Percentiles rank a stretch among this genome's conserved stretches.
Evolutionary conservation across 2,113 vertebrate species (phyloP).

Genomic region (Axis porcinus): DNA sequence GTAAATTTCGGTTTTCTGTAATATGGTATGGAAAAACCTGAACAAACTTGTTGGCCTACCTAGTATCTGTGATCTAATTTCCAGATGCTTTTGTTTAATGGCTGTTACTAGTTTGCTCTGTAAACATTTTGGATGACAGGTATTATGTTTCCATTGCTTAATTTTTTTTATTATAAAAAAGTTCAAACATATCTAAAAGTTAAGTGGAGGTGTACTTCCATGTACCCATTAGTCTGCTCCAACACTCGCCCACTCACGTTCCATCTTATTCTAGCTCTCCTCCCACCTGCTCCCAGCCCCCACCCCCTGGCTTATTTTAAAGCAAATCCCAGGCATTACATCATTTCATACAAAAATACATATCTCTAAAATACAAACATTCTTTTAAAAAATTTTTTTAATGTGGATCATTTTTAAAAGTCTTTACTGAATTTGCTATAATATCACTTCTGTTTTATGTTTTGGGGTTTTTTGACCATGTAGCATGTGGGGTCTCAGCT

Average conservation of each 20-base stretch:
- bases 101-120: not conserved
- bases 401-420: not conserved
- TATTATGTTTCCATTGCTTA: not conserved
- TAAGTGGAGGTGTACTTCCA: not conserved
- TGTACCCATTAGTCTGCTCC: not conserved
- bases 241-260: not conserved
- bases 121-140: not conserved
- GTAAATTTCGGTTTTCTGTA: not conserved
- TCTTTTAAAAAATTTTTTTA: not conserved
- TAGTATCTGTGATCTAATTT: not conserved
- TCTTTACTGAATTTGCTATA: not conserved
- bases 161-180: slow-evolving; percentile 10
- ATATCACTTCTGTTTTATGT: not conserved
- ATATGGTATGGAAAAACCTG: not conserved
- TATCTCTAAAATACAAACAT: not conserved
- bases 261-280: not conserved
- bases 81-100: not conserved
- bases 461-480: not conserved
- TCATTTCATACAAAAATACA: not conserved
- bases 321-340: not conserved
- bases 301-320: not conserved
- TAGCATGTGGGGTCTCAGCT: not conserved
- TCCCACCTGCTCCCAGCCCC: not conserved
- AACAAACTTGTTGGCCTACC: not conserved
- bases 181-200: not conserved